These are phyloP conservation scores for Gobiocypris rarus DNA, from an alignment of 2,113 vertebrate genomes.

Conservation along the genomic window DNA sequence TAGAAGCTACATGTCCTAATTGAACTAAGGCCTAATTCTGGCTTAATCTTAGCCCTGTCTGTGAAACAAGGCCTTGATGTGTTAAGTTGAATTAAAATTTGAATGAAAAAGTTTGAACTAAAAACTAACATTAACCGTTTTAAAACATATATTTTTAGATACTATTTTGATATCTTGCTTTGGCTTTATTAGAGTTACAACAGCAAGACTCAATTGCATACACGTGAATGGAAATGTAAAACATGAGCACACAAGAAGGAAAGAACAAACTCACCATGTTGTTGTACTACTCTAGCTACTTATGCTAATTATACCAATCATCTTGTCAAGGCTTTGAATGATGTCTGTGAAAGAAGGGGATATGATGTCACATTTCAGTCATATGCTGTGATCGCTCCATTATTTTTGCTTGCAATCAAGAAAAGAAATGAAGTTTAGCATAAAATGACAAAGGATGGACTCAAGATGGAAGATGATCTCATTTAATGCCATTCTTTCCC, in stretches of 20 bases:
- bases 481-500: constrained; percentile 41
- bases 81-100: too few relatives aligned
- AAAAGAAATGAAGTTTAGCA: constrained; percentile 2
- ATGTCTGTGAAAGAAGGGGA: constrained; percentile 61
- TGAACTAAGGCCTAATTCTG: too few relatives aligned
- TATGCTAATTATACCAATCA: constrained; percentile 27
- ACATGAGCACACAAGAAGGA: background rate
- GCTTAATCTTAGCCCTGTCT: too few relatives aligned
- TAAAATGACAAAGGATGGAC: constrained; percentile 34
- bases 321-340: background rate
- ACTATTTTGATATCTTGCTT: too few relatives aligned
- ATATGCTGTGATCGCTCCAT: background rate
- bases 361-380: constrained; percentile 55
- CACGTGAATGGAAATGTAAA: background rate
- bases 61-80: too few relatives aligned
- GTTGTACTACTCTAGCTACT: background rate
- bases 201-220: background rate
- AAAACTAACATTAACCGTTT: too few relatives aligned
- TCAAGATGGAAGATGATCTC: constrained; percentile 28
- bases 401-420: background rate
- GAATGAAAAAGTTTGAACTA: too few relatives aligned
- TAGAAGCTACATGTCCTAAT: too few relatives aligned
- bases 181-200: too few relatives aligned
- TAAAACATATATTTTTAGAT: too few relatives aligned
- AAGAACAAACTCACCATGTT: background rate